phyloP scores from a whole-genome alignment of 1,140 invertebrate genomes.

The Gryon sp. region DNA sequence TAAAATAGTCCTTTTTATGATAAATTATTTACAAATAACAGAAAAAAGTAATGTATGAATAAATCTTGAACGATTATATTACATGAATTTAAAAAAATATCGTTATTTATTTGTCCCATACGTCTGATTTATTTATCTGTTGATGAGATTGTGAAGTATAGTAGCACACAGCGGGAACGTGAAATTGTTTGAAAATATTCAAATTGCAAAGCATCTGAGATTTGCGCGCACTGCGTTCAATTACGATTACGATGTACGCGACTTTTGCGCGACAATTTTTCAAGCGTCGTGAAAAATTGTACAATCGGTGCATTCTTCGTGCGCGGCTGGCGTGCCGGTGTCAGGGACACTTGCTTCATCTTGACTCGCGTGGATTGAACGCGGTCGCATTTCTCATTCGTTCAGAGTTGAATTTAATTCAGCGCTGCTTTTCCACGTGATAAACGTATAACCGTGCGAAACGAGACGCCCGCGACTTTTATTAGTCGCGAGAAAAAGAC shows the following conservation, averaged over 20 bases:
- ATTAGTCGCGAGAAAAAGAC: conserved; percentile 11
- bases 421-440: conserved; percentile 29
- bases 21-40: no score
- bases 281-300: conserved; percentile 11
- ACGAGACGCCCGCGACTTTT: conserved; percentile 36
- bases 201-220: no score
- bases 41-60: no score
- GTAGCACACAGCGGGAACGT: no score
- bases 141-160: no score
- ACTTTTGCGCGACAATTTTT: neutral
- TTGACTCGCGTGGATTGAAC: conserved; percentile 34
- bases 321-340: conserved; percentile 52
- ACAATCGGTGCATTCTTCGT: conserved; percentile 49
- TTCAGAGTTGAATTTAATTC: conserved; percentile 50
- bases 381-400: conserved; percentile 53
- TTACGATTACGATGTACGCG: neutral
- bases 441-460: conserved; percentile 24
- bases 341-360: conserved; percentile 59
- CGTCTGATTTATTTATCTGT: no score
- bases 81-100: no score
- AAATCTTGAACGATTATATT: no score
- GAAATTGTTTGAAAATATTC: no score
- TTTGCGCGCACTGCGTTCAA: neutral
- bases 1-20: no score
- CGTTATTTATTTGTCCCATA: no score